Base-by-base conservation (phyloP, 2,113 vertebrate species). In the Cololabis saira region DNA sequence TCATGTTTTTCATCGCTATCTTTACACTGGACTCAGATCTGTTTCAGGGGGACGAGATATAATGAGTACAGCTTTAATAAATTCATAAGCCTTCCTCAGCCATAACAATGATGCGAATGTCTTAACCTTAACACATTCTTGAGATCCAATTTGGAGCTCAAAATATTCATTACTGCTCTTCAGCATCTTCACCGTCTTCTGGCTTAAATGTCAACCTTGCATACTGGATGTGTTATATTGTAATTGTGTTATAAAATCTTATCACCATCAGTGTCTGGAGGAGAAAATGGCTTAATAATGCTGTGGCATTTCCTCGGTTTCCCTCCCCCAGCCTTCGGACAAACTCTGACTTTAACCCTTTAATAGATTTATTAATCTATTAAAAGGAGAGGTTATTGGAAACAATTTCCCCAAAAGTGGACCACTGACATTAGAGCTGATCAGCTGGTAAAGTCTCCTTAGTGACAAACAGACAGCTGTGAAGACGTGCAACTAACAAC, bases 151-250 rank as follows among this genome's bases (percentile, higher is more conserved):
- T 27, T 52, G 43, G 59, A n/a, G 24, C 19, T 67, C 6, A 10
- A 40, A 27, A 61, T 15, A 33, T 12, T 44, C 8, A 42, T 64
- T 45, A 61, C 45, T 55, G 55, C 24, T 22, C 52, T 2, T 14
- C 5, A 67, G 37, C 49, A 41, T 63, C 58, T 9, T 7, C 7
- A 67, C 44, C 41, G 22, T 60, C 41, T 27, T 61, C 30, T 50
- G 22, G 12, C 55, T 14, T 54, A 58, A 78, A 69, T 58, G 50
- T 45, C 50, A 65, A 18, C 19, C 45, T 48, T 61, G 45, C 51
- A 55, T 19, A 43, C 21, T 15, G 10, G 13, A 9, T 60, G 21
- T 51, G 18, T 61, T 12, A 59, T 59, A 17, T 50, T 58, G 12
- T 21, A 64, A 58, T 44, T 21, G 4, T 53, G 37, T 13, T 33